Evolutionary conservation across 2,888 invertebrate species (phyloP).

Genomic region (Drosophila greeni): DNA sequence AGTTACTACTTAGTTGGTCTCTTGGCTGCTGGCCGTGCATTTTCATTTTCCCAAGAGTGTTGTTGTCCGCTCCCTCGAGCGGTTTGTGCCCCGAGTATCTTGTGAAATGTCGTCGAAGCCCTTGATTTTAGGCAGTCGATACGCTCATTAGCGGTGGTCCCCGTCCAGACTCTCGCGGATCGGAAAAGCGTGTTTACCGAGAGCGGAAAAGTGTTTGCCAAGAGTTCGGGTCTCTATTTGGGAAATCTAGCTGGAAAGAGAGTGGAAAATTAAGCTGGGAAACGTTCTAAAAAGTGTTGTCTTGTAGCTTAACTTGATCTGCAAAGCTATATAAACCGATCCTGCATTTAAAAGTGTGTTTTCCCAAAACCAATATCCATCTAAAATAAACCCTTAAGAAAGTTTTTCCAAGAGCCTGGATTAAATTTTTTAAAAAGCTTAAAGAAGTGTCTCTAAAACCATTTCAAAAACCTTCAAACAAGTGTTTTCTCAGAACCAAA

Average conservation of each 20-base stretch:
- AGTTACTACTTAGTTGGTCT: conserved; percentile 57
- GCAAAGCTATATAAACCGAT: not conserved
- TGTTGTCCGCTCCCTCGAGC: conserved; percentile 28
- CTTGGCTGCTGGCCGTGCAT: conserved; percentile 57
- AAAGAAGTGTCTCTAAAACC: not conserved
- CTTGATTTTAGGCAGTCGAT: conserved; percentile 76
- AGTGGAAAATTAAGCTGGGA: not conserved
- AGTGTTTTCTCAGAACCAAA: not conserved
- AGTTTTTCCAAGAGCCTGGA: too few relatives aligned
- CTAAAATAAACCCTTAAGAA: not conserved
- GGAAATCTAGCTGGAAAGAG: not conserved
- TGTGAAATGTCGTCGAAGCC: conserved; percentile 76
- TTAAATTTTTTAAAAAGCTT: not conserved
- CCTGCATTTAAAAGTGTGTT: not conserved
- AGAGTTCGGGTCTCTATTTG: not conserved
- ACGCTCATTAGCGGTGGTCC: conserved; percentile 72
- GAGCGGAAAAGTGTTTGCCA: conserved; percentile 7
- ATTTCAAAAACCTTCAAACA: not conserved
- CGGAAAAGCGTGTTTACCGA: conserved; percentile 6
- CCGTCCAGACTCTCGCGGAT: conserved; percentile 12
- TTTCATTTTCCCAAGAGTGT: conserved; percentile 74
- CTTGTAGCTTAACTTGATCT: not conserved
- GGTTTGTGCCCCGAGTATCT: conserved; percentile 45
- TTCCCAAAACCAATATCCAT: not conserved
- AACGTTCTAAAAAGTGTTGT: not conserved